Evolutionary conservation across 1,140 invertebrate species (phyloP), one percentile per base, ranked within the genome.

Genomic region (Lucilia sericata): DNA sequence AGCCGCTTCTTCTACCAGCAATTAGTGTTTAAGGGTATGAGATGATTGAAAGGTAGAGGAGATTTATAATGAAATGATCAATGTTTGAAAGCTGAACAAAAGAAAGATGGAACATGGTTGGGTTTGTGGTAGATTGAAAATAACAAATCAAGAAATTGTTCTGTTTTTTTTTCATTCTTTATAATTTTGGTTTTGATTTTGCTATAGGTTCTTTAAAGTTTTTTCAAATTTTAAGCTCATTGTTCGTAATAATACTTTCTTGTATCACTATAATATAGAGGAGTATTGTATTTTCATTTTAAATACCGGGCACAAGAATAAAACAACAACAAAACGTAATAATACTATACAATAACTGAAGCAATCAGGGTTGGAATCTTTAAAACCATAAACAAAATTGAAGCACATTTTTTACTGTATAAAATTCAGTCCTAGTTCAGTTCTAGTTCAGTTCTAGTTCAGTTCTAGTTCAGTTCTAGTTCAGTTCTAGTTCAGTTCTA

Each of bases 1-100:
- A 30, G 25, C 25, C 25, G 25, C 25, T 30, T 30, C n/a, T 70
- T n/a, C 65, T 70, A 70, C 21, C 5, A 70, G 65, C 65, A 70
- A 70, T 70, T 70, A 70, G 65, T 70, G 65, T 21, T 70, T 21
- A 21, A n/a, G 65, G 65, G 3, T 2, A 30, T 30, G 25, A 1
- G 25, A 70, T 70, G 65, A 70, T 70, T 70, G 65, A 70, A 70
- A 70, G 65, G 65, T 21, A 21, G 21, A 70, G 19, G 21, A 70
- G 19, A 70, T 70, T 70, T 19, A 70, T 70, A 70, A 70, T 70
- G 21, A 70, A 70, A 70, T 70, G 65, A 70, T 70, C 65, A 70
- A 70, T 25, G 65, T 70, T 70, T 70, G 65, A 25, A 70, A 70
- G 19, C n/a, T 7, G 21, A 70, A 70, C 65, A 70, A 70, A 10